Percentiles rank a stretch among this genome's conserved stretches.
Evolutionary conservation across 2,797 vertebrate species (phyloP).

Genomic region (Rhyacichthys aspro): DNA sequence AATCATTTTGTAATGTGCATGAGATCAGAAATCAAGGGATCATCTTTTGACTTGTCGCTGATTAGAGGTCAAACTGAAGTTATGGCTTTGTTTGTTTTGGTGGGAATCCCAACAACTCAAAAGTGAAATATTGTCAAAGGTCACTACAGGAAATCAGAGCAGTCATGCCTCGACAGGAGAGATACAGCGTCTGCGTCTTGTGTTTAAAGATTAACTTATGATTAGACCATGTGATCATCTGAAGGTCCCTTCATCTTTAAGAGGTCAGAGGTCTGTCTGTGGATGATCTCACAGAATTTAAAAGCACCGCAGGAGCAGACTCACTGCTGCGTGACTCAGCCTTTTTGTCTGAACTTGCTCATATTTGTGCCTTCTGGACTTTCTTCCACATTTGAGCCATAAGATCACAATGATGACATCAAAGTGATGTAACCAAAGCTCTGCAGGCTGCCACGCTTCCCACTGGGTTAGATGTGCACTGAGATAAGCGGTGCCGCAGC

Average conservation of each 20-base stretch:
- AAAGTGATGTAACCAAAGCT: neutral
- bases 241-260: neutral
- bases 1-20: neutral
- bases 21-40: conserved; percentile 5
- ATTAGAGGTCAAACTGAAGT: neutral
- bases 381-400: neutral
- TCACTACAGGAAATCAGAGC: neutral
- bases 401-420: neutral
- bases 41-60: neutral
- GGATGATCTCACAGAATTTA: neutral
- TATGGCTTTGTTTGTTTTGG: neutral
- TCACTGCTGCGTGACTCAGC: conserved; percentile 24
- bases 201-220: neutral
- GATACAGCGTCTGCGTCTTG: neutral
- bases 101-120: too few relatives aligned
- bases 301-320: conserved; percentile 13
- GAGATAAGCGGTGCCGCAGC: neutral
- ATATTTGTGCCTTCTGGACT: neutral
- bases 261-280: conserved; percentile 21
- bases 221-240: neutral
- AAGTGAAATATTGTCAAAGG: too few relatives aligned
- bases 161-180: too few relatives aligned
- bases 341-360: neutral
- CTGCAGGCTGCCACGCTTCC: neutral
- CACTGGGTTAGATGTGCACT: neutral